These are phyloP conservation scores for Xylota segnis DNA, from an alignment of 2,888 invertebrate genomes.

Conservation along the genomic window DNA sequence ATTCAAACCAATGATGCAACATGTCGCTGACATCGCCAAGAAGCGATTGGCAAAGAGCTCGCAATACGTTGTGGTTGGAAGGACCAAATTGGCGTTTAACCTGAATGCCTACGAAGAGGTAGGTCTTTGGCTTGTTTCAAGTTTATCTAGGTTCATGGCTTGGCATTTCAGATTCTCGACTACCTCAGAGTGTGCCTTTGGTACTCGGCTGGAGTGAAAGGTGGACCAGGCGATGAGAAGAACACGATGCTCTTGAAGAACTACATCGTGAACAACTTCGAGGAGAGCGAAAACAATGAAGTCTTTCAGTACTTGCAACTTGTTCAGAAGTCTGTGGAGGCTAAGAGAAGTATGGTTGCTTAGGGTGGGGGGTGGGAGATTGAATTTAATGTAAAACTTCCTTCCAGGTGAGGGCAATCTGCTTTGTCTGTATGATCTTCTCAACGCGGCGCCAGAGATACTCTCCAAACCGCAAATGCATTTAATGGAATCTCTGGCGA, in stretches of 20 bases:
- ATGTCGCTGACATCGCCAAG: conserved; percentile 89
- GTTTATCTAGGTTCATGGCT: conserved; percentile 8
- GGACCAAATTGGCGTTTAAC: conserved; percentile 89
- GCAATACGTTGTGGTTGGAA: conserved; percentile 87
- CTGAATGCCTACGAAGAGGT: conserved; percentile 91
- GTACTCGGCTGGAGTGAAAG: conserved; percentile 86
- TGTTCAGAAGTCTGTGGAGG: conserved; percentile 88
- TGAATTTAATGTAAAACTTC: neutral
- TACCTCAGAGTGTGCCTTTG: conserved; percentile 93
- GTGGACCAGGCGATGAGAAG: conserved; percentile 86
- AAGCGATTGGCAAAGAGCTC: conserved; percentile 86
- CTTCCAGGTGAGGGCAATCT: conserved; percentile 84
- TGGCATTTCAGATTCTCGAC: conserved; percentile 85
- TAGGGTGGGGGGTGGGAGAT: neutral
- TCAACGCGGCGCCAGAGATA: conserved; percentile 91
- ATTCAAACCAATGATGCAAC: conserved; percentile 90
- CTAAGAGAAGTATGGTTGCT: conserved; percentile 87
- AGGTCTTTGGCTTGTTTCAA: conserved; percentile 75
- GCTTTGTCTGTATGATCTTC: conserved; percentile 91
- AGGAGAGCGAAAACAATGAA: conserved; percentile 86
- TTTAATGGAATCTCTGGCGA: conserved; percentile 81
- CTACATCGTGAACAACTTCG: conserved; percentile 86
- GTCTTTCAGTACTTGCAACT: conserved; percentile 89
- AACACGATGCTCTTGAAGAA: conserved; percentile 88
- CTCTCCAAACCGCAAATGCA: conserved; percentile 88